phyloP scores from a whole-genome alignment of 2,888 invertebrate species.

The Cynaeus angustus region DNA sequence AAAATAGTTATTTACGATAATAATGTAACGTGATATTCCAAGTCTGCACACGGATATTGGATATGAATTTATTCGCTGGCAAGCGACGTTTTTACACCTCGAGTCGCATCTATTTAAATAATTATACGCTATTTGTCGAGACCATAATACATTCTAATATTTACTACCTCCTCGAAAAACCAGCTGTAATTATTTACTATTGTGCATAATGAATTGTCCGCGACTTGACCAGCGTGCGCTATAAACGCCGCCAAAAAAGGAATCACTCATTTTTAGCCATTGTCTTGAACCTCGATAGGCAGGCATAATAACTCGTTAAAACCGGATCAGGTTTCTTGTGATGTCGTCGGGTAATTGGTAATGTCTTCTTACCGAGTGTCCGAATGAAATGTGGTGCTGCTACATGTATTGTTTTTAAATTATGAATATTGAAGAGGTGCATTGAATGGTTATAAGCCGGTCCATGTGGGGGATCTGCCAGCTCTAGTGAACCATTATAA shows the following conservation, averaged over 20 bases:
- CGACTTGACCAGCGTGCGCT: slow-evolving; percentile 13
- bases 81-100: slow-evolving; percentile 51
- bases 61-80: slow-evolving; percentile 51
- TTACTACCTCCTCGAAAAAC: slow-evolving; percentile 52
- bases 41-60: slow-evolving; percentile 47
- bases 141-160: slow-evolving; percentile 50
- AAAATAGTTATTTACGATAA: slow-evolving; percentile 48
- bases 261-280: slow-evolving; percentile 14
- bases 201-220: slow-evolving; percentile 37
- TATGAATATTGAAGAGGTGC: slow-evolving; percentile 49
- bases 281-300: slow-evolving; percentile 18
- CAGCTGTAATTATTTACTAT: slow-evolving; percentile 51
- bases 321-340: slow-evolving; percentile 33
- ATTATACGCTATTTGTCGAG: slow-evolving; percentile 51
- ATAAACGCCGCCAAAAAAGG: slow-evolving; percentile 2
- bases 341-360: slow-evolving; percentile 41
- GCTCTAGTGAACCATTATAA: slow-evolving; percentile 51
- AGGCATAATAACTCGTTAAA: slow-evolving; percentile 27
- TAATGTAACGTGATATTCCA: slow-evolving; percentile 47
- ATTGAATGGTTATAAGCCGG: slow-evolving; percentile 42
- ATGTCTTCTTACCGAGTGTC: slow-evolving; percentile 34
- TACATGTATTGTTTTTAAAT: slow-evolving; percentile 44
- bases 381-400: slow-evolving; percentile 38
- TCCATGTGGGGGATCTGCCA: slow-evolving; percentile 49
- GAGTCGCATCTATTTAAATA: slow-evolving; percentile 52